Evolutionary conservation across 2,888 invertebrate species (phyloP), one percentile per base, ranked within the genome.

Genomic region (Orgyia antiqua): DNA sequence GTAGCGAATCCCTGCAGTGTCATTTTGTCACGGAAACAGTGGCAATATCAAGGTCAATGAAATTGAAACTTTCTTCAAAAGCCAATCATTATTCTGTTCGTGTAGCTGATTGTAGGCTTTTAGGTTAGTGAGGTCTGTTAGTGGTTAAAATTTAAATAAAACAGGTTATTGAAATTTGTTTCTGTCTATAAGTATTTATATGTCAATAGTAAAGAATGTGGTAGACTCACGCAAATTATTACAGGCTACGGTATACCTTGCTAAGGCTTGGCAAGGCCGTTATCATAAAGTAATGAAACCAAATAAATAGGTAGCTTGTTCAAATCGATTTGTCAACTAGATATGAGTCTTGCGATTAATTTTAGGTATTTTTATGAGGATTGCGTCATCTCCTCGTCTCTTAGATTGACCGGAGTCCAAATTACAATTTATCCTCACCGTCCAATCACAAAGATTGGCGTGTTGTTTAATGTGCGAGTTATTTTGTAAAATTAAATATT

Each of bases 1-100:
- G 45, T 45, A 36, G 44, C 41, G 27, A 33, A 32, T 42, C 49
- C 46, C 45, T 45, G 47, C 45, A 43, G 47, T 42, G 53, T 50
- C 47, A 55, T 49, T 58, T 29, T 32, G 45, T 68, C 57, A 68
- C 66, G 65, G 58, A 11, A 11, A 23, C 19, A 20, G 9, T 62
- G 60, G 60, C 64, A 46, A 64, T 63, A 74, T 68, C 63, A 60
- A 62, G 76, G 73, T 66, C 68, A 72, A 68, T 51, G 72, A 75
- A 76, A 75, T 69, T 66, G 72, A 76, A 74, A 69, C 70, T 71
- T 69, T 74, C 71, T 65, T 69, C 63, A 47, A 55, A n/a, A n/a
- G n/a, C n/a, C n/a, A 52, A 55, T 52, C 34, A 45, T 56, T 45
- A 48, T 60, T 60, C 54, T 54, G 48, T 55, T 56, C 46, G 42